These are phyloP conservation scores for Leptopilina syphax DNA, from an alignment of 2,888 invertebrate genomes.

Conservation along the genomic window DNA sequence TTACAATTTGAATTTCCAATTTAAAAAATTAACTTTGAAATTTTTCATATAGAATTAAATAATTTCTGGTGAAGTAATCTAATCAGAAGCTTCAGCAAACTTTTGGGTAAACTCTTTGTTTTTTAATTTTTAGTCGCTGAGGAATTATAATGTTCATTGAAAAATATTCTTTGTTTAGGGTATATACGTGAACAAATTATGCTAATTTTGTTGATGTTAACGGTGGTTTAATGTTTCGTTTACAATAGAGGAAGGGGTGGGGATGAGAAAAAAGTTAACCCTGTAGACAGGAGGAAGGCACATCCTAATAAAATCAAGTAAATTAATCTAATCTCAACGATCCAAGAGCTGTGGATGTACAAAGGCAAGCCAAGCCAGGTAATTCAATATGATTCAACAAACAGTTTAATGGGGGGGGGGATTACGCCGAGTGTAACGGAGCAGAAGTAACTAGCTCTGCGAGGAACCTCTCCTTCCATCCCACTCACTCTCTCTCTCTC, in stretches of 20 bases:
- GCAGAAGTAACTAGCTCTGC: conserved; percentile 59
- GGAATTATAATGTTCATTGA: too few species aligned
- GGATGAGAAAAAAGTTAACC: neutral
- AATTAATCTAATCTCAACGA: conserved; percentile 71
- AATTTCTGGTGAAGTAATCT: too few species aligned
- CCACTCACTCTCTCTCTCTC: conserved; percentile 35
- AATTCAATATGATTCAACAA: conserved; percentile 72
- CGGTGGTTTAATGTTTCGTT: too few species aligned
- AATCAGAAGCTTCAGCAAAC: too few species aligned
- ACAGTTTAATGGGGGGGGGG: conserved; percentile 67
- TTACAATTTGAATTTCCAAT: too few species aligned
- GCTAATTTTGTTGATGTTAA: neutral
- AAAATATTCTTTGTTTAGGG: too few species aligned
- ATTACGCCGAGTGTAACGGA: conserved; percentile 62
- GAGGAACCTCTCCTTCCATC: conserved; percentile 27
- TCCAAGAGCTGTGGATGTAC: conserved; percentile 59
- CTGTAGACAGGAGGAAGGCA: conserved; percentile 42
- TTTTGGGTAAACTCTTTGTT: too few species aligned
- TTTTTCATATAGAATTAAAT: too few species aligned
- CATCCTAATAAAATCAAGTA: conserved; percentile 70
- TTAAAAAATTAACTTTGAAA: too few species aligned
- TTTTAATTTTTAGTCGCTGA: too few species aligned
- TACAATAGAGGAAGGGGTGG: too few species aligned
- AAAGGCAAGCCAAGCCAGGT: conserved; percentile 60
- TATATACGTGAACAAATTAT: neutral